Evolutionary conservation across 92 coral and sea anemone species (phyloP), one percentile per base, ranked within the genome.

Genomic region (Bergia sp.): DNA sequence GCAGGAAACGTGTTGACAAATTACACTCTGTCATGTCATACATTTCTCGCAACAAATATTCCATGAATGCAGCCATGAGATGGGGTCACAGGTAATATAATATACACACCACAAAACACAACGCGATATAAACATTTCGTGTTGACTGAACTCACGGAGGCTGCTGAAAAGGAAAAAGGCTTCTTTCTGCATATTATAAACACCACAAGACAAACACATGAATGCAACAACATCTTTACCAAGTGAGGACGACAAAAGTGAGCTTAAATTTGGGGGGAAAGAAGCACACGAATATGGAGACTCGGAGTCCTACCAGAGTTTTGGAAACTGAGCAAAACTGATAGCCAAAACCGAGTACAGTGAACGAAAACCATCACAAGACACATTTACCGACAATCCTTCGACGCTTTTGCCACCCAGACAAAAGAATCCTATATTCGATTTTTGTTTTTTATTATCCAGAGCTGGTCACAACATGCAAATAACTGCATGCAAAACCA

Each of bases 1-100:
- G 58, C 16, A 10, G 13, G 1, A 1, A 0, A 53, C 1, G 58
- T 53, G 58, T 53, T 53, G 1, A 53, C 58, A 73, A 73, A 10
- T 73, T 37, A 37, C 23, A 42, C 71, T 40, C 50, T 38, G 69
- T 5, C 39, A 66, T 11, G 53, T 61, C 39, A 42, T 41, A 6
- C 58, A 61, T 66, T 65, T 39, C 15, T 82, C 40, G 61, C 37
- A 29, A 76, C 40, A 83, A 84, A 84, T 84, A 84, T 84, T 84
- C 74, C 42, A 45, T 3, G 44, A 69, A 84, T 84, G 79, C 87
- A 4, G 10, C 29, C 29, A 29, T 29, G 87, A 42, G 58, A 82
- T 82, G 45, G 36, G 66, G 71, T 71, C 66, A 58, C 37, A 39
- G n/a, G 4, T 45, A 29, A 44, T 12, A 82, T 61, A 21, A 40